Base-by-base conservation (phyloP, 2,888 invertebrate genomes). In the Phortica okadai region DNA sequence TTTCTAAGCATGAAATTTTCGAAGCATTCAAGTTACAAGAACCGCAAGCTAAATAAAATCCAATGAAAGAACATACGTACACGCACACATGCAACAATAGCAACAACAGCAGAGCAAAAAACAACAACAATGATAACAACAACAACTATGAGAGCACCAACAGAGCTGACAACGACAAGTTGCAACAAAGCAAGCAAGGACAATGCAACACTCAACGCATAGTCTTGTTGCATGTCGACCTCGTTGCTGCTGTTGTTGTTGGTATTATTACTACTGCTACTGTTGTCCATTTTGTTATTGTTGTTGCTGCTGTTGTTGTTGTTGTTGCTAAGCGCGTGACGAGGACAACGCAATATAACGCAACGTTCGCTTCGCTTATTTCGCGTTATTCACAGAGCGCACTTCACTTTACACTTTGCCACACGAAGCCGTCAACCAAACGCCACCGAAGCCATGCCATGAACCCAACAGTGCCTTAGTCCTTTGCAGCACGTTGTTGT, bases 241-340 rank as follows among this genome's bases (percentile, higher is more conserved):
- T n/a, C 14, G 50, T 70, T 50, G 85, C 85, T 88, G 82, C 85
- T 88, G 82, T 87, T 84, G 85, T 84, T 85, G 84, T 81, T 79
- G 79, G 76, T 76, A 73, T 33, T 33, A 33, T 33, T 33, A 73
- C 77, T 33, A 73, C 77, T 33, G 25, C 45, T 21, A 74, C 66
- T 69, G 76, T 74, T 59, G 74, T 21, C 56, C 3, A 1, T 56
- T 6, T 56, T n/a, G 21, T 21, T 5, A 14, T 5, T 41, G 8
- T 72, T 11, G n/a, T 6, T 14, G 44, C 2, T n/a, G 58, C 2
- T n/a, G 58, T 62, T 74, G 74, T 16, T 45, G 14, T 62, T 42
- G 45, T 21, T 62, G 64, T 59, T 59, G 16, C 45, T n/a, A n/a
- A 64, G 74, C 62, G 74, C 64, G 42, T 74, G 25, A 44, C 25